Base-by-base conservation (phyloP, 1,140 invertebrate species). In the Acromyrmex charruanus region DNA sequence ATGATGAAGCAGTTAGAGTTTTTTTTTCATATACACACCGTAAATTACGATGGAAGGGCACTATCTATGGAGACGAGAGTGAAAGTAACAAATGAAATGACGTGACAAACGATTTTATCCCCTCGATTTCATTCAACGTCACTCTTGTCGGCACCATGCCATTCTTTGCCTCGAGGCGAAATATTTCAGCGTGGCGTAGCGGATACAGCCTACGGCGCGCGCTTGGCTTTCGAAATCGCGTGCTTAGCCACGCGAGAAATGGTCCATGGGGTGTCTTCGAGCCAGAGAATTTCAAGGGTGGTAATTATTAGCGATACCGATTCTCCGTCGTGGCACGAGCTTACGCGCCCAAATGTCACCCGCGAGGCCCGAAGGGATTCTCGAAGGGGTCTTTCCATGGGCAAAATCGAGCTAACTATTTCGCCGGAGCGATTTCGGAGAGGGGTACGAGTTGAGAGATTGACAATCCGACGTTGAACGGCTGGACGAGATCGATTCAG, bases 281-380 rank as follows among this genome's bases (percentile, higher is more conserved):
- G 71, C 75, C 72, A 88, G 77, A 86, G 88, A 91, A 90, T 91
- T 80, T 86, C 89, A 84, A 92, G 91, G 88, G 87, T 87, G 91
- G 92, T 89, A 92, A 93, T 93, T 93, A 93, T 92, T 93, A 92
- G 91, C 92, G 35, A 86, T 92, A 79, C 77, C 77, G 87, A 92
- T 93, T 92, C 89, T 87, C 35, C 77, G 69, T 68, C 63, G 79
- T 44, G 25, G 87, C 79, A 66, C 85, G 87, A 79, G 71, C 14
- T 68, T 28, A 39, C 71, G 81, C 86, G 59, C 39, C 51, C 61
- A 75, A 80, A 91, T 91, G 89, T 91, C 88, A 86, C 88, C 77
- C 69, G 68, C 85, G 85, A 90, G 72, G 89, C 91, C 80, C 74
- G 55, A 21, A 79, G 77, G 77, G 80, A 88, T 88, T 61, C 35